These are phyloP conservation scores for Pachyseris speciosa DNA, from an alignment of 64 coral and sea anemone genomes.

Conservation along the genomic window DNA sequence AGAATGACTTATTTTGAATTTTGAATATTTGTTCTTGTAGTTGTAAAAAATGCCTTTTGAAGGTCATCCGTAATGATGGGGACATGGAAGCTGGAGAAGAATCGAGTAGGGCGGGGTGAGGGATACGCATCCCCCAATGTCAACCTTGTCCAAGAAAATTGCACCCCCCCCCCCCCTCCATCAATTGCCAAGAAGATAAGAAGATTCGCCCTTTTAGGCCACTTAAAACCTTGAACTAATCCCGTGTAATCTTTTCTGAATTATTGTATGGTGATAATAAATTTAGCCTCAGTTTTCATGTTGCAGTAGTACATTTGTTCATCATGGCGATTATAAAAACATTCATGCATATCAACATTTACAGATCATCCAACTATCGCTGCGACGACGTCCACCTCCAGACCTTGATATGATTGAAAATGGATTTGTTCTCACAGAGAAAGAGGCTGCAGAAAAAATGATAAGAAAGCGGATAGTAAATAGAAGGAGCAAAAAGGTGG, in stretches of 20 bases:
- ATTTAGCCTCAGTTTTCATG: background rate
- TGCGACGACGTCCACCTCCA: slow-evolving; percentile 82
- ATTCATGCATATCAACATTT: slow-evolving; percentile 9
- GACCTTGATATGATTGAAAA: slow-evolving; percentile 92
- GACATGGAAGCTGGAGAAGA: too few relatives aligned
- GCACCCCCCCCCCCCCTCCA: too few relatives aligned
- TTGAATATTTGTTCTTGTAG: background rate
- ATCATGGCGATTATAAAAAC: background rate
- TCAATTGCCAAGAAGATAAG: too few relatives aligned
- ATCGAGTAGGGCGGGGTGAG: too few relatives aligned
- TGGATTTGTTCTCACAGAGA: slow-evolving; percentile 90
- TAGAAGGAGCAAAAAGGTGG: slow-evolving; percentile 87
- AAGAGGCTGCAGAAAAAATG: slow-evolving; percentile 85
- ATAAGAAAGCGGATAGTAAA: slow-evolving; percentile 85
- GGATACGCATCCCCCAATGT: too few relatives aligned
- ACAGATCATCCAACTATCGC: slow-evolving; percentile 82
- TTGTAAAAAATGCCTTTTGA: too few relatives aligned
- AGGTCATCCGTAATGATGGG: too few relatives aligned
- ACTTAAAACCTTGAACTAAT: too few relatives aligned
- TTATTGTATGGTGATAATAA: too few relatives aligned
- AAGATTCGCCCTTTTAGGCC: too few relatives aligned
- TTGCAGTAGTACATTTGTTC: background rate
- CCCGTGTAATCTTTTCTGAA: too few relatives aligned
- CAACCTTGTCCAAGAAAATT: too few relatives aligned
- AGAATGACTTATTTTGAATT: background rate